A percentile compares a stretch with the other conserved stretches of the same genome.
These are phyloP conservation scores for Myotis planiceps DNA, from an alignment of 2,797 vertebrate species.

Conservation along the genomic window DNA sequence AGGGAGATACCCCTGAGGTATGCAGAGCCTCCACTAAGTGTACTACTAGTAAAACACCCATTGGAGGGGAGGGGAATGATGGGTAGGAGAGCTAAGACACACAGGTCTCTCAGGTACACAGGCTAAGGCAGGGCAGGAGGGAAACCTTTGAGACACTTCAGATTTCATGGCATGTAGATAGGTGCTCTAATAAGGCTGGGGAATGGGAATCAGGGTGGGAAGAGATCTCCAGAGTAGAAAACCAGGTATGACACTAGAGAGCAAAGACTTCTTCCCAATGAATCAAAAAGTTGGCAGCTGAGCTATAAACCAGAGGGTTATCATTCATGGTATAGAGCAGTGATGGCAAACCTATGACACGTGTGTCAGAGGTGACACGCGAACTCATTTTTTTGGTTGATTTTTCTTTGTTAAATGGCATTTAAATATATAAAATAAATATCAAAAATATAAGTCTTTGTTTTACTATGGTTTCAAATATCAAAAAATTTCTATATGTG, in stretches of 20 bases:
- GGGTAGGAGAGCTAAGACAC: background rate
- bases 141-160: background rate
- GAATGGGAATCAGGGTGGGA: background rate
- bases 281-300: background rate
- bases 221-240: background rate
- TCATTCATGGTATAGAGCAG: background rate
- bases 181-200: background rate
- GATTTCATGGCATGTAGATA: background rate
- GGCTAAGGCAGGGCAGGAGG: background rate
- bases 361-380: too few species aligned
- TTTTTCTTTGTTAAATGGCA: too few species aligned
- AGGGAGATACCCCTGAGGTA: background rate
- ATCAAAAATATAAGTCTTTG: too few species aligned
- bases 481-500: too few species aligned
- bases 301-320: background rate
- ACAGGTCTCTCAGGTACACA: background rate
- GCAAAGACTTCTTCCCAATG: background rate
- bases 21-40: background rate
- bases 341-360: too few species aligned
- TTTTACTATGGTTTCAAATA: too few species aligned
- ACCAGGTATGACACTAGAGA: background rate
- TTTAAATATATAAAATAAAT: too few species aligned
- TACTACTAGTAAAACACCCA: too few species aligned
- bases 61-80: background rate
- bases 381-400: too few species aligned